These are phyloP conservation scores for Argyrosomus japonicus DNA, from an alignment of 2,113 vertebrate species.

Conservation along the genomic window DNA sequence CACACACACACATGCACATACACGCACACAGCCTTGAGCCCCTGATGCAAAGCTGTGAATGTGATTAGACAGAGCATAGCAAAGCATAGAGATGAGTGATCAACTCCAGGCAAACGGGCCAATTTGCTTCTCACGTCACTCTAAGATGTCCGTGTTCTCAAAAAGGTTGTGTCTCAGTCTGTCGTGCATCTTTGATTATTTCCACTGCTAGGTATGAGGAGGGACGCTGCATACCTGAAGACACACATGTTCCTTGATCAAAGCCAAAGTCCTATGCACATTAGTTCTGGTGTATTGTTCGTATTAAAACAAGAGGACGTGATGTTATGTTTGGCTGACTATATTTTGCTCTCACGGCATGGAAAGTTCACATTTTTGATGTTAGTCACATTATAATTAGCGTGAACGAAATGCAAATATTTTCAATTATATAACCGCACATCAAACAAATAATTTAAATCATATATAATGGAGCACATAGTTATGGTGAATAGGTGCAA, in stretches of 20 bases:
- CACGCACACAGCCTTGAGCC: background rate
- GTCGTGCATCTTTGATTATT: constrained; percentile 43
- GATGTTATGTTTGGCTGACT: constrained; percentile 29
- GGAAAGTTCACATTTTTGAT: constrained; percentile 8
- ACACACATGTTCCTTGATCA: constrained; percentile 38
- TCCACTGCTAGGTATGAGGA: constrained; percentile 3
- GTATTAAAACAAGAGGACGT: constrained; percentile 39
- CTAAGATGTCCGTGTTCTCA: constrained; percentile 37
- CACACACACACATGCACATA: background rate
- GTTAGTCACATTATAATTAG: constrained; percentile 1
- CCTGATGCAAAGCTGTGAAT: constrained; percentile 59
- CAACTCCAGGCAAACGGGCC: constrained; percentile 18
- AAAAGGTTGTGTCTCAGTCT: constrained; percentile 30
- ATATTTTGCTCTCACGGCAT: background rate
- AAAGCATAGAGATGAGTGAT: constrained; percentile 38
- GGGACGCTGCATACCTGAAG: background rate
- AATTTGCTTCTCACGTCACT: constrained; percentile 40
- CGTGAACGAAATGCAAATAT: background rate
- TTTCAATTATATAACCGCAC: background rate
- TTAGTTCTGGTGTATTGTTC: constrained; percentile 42
- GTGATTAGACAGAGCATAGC: constrained; percentile 59
- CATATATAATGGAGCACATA: background rate
- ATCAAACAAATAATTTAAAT: background rate
- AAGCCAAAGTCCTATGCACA: constrained; percentile 14
- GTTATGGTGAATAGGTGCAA: background rate